phyloP scores from a whole-genome alignment of 2,113 vertebrate genomes.

The Colossoma macropomum region DNA sequence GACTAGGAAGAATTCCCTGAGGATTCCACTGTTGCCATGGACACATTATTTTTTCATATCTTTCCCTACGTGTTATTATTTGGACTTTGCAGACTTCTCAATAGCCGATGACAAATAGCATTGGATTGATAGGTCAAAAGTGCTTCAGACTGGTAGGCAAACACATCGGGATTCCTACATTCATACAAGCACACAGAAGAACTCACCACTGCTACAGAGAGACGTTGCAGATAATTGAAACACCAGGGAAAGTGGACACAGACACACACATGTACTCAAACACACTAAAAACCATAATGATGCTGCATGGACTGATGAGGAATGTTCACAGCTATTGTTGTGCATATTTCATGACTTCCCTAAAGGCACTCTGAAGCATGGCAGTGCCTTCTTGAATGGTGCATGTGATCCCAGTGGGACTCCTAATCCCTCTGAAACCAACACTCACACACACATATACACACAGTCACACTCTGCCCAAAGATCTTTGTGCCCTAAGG shows the following conservation, averaged over 20 bases:
- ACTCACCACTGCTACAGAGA: conserved; percentile 1
- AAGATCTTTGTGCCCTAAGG: conserved; percentile 28
- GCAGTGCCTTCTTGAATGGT: conserved; percentile 33
- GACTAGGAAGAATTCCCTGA: conserved; percentile 22
- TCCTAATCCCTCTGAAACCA: conserved; percentile 15
- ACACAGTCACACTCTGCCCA: conserved; percentile 2
- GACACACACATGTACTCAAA: not conserved
- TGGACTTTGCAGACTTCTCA: conserved; percentile 15
- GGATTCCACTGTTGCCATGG: conserved; percentile 37
- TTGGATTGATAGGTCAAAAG: not conserved
- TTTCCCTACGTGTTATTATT: conserved; percentile 8
- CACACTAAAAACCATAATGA: not conserved
- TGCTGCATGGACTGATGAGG: not conserved
- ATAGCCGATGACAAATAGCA: conserved; percentile 11
- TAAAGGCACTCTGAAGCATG: conserved; percentile 20
- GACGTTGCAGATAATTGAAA: conserved; percentile 20
- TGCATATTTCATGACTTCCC: conserved; percentile 41
- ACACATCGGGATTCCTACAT: not conserved
- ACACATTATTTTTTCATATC: conserved; percentile 29
- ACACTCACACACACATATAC: conserved; percentile 27
- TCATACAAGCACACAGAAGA: conserved; percentile 5
- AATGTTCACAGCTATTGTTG: conserved; percentile 23
- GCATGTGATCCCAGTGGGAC: conserved; percentile 34
- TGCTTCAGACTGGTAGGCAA: not conserved
- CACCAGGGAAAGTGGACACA: not conserved